Evolutionary conservation across 2,113 vertebrate genomes (phyloP), one percentile per base, ranked within the genome.

Genomic region (Indicator indicator): DNA sequence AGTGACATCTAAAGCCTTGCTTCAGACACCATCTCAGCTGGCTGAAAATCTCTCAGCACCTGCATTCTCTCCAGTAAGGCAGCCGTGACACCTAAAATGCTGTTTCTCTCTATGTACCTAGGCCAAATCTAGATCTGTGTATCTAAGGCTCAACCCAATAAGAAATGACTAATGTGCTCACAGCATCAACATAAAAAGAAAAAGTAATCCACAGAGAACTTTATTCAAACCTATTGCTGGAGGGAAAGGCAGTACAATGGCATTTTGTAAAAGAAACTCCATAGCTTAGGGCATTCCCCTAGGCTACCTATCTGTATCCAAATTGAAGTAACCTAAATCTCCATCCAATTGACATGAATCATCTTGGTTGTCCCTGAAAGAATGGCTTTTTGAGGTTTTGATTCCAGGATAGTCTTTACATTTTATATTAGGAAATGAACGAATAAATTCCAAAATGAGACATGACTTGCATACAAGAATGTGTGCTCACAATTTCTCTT

Each of bases 121-220:
- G 54, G 33, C 11, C 48, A 92, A 71, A 71, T 83, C 33, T 64
- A 78, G 24, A 67, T 52, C 54, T 71, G 5, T 21, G 9, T 23
- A 63, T 21, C 48, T 71, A 42, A 73, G n/a, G 11, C 23, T 65
- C 16, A 88, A 86, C 5, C 9, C 33, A 52, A 27, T 60, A 58
- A 56, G 19, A 81, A 84, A 86, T 62, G 10, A 69, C 9, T 69
- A 38, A 76, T 12, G 26, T 68, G 62, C 58, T 78, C 86, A 60
- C 11, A 60, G 21, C 52, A 68, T 19, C 1, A 3, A 55, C 58
- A 60, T 0, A 24, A 71, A 67, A 79, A 69, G 27, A 36, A 73
- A 60, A 81, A 30, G 6, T 4, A 2, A 56, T 20, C 62, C 13
- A 40, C 15, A 8, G 6, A 6, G 0, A 0, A 46, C n/a, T 65